Percentiles rank a stretch among this genome's conserved stretches.
Evolutionary conservation across 2,797 vertebrate genomes (phyloP).

Genomic region (Sciurus carolinensis): DNA sequence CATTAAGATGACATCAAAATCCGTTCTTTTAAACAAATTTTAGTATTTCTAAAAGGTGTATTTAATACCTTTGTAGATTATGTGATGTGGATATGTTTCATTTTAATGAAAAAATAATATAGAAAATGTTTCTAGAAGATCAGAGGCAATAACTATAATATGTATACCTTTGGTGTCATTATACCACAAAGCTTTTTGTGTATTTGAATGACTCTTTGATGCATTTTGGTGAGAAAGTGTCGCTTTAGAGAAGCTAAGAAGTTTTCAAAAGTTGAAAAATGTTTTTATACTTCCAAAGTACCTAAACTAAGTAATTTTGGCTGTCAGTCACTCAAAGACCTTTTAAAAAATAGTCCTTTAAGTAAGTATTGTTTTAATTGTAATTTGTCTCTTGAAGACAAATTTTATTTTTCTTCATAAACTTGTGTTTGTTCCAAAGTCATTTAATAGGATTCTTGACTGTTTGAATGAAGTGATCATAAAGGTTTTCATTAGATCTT

Average conservation of each 20-base stretch:
- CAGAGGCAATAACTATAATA: background rate
- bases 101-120: slow-evolving; percentile 56
- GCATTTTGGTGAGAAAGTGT: slow-evolving; percentile 61
- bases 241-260: slow-evolving; percentile 25
- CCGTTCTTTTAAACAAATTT: background rate
- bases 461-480: background rate
- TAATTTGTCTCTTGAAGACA: slow-evolving; percentile 65
- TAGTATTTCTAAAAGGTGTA: slow-evolving; percentile 40
- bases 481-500: slow-evolving; percentile 59
- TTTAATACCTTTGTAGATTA: background rate
- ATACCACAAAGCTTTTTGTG: background rate
- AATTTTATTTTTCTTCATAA: slow-evolving; percentile 40
- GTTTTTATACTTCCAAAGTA: background rate
- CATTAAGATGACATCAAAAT: slow-evolving; percentile 12
- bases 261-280: slow-evolving; percentile 32
- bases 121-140: slow-evolving; percentile 21
- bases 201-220: slow-evolving; percentile 18
- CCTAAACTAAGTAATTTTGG: background rate
- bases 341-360: slow-evolving; percentile 50
- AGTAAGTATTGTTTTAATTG: slow-evolving; percentile 44
- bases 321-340: background rate
- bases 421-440: slow-evolving; percentile 51
- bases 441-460: slow-evolving; percentile 33
- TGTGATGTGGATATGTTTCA: background rate
- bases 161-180: background rate